These are phyloP conservation scores for Aproaerema taeniolella DNA, from an alignment of 2,888 invertebrate genomes.

Conservation along the genomic window DNA sequence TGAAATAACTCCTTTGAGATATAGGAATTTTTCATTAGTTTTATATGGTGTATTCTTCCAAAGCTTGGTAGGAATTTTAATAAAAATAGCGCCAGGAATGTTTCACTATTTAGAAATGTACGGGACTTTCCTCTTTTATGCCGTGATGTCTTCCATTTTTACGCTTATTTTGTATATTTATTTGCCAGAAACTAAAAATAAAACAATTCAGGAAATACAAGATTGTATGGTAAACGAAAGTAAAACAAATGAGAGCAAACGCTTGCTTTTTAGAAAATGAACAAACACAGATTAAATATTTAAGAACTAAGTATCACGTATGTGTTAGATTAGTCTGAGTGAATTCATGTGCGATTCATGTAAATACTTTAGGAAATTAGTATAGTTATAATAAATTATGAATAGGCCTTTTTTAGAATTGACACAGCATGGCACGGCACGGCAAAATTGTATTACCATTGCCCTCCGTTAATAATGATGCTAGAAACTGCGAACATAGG, in stretches of 20 bases:
- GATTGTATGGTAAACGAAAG: background rate
- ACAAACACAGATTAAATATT: no score
- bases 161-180: slow-evolving; percentile 18
- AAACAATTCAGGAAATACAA: slow-evolving; percentile 14
- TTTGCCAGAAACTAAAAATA: slow-evolving; percentile 30
- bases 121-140: slow-evolving; percentile 37
- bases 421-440: no score
- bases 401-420: no score
- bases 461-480: no score
- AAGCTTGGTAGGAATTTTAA: slow-evolving; percentile 31
- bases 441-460: no score
- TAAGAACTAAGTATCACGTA: no score
- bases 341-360: no score
- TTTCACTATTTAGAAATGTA: slow-evolving; percentile 37
- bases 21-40: slow-evolving; percentile 36
- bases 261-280: no score
- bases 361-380: no score
- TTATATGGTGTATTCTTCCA: slow-evolving; percentile 34
- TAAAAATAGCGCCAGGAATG: slow-evolving; percentile 41
- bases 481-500: no score
- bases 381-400: no score
- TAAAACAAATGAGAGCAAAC: background rate
- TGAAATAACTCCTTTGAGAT: slow-evolving; percentile 43
- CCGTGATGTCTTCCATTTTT: slow-evolving; percentile 17
- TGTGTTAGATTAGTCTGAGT: no score